A percentile compares a stretch with the other conserved stretches of the same genome.
These are phyloP conservation scores for Vanessa atalanta DNA, from an alignment of 1,140 invertebrate genomes.

Conservation along the genomic window DNA sequence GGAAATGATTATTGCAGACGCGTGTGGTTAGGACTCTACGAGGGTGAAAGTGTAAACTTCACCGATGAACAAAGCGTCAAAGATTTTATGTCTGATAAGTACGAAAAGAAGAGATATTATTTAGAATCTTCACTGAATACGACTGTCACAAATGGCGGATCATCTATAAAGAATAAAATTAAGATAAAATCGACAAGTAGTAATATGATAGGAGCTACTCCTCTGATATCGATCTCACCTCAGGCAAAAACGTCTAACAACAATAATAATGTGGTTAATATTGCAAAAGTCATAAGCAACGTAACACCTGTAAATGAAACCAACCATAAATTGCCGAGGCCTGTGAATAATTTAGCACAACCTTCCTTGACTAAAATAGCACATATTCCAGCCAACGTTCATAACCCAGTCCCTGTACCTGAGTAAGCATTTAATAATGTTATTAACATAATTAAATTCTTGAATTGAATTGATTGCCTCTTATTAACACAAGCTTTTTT, in stretches of 20 bases:
- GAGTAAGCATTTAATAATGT: slow-evolving; percentile 57
- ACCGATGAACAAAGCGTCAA: slow-evolving; percentile 90
- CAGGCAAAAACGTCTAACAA: slow-evolving; percentile 53
- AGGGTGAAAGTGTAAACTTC: slow-evolving; percentile 85
- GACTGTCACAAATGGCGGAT: slow-evolving; percentile 58
- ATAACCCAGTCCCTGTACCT: slow-evolving; percentile 57
- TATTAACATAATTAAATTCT: neutral
- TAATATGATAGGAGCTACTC: slow-evolving; percentile 47
- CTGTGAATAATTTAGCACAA: slow-evolving; percentile 56
- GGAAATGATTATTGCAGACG: slow-evolving; percentile 96
- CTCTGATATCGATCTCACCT: slow-evolving; percentile 69
- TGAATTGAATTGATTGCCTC: slow-evolving; percentile 5
- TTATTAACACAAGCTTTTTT: slow-evolving; percentile 45
- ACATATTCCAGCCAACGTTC: slow-evolving; percentile 36
- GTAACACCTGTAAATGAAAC: slow-evolving; percentile 51
- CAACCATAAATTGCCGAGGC: slow-evolving; percentile 62
- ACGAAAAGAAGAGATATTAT: slow-evolving; percentile 91
- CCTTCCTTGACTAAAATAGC: slow-evolving; percentile 48
- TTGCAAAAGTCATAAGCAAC: slow-evolving; percentile 62
- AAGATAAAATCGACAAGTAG: slow-evolving; percentile 56
- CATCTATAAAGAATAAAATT: slow-evolving; percentile 60
- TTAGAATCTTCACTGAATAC: slow-evolving; percentile 58
- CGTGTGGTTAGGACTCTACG: slow-evolving; percentile 94
- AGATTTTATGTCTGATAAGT: slow-evolving; percentile 96
- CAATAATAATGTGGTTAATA: slow-evolving; percentile 58